phyloP scores from a whole-genome alignment of 2,113 vertebrate species.

The Varanus komodoensis region DNA sequence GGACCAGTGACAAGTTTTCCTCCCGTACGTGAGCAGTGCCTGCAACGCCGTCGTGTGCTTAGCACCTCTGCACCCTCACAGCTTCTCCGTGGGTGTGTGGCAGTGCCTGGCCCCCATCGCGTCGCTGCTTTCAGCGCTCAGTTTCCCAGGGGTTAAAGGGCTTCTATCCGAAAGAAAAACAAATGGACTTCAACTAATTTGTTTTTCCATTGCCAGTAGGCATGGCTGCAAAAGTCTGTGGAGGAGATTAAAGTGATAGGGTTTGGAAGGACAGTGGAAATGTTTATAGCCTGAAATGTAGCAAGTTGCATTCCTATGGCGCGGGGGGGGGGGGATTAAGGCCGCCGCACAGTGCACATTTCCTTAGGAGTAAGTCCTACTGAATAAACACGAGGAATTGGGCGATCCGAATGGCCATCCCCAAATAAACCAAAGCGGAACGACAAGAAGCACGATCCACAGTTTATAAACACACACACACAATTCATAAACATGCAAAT shows the following conservation, averaged over 20 bases:
- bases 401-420: not conserved
- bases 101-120: conserved; percentile 20
- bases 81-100: not conserved
- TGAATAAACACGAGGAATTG: not conserved
- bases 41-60: not conserved
- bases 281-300: conserved; percentile 50
- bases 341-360: not conserved
- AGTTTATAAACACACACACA: too few species aligned
- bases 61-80: fast-evolving
- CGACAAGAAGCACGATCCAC: not conserved
- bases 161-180: conserved; percentile 63
- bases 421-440: not conserved
- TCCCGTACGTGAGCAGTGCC: not conserved
- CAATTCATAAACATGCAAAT: too few species aligned
- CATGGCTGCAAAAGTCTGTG: conserved; percentile 58
- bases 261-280: conserved; percentile 58
- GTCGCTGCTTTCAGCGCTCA: not conserved
- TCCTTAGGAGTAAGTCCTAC: conserved; percentile 19
- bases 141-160: conserved; percentile 52
- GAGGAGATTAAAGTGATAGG: conserved; percentile 63
- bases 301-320: conserved; percentile 16
- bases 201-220: conserved; percentile 68
- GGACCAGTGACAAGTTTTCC: not conserved
- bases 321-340: conserved; percentile 14
- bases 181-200: conserved; percentile 63